Evolutionary conservation across 2,888 invertebrate genomes (phyloP), one percentile per base, ranked within the genome.

Genomic region (Ophonus ardosiacus): DNA sequence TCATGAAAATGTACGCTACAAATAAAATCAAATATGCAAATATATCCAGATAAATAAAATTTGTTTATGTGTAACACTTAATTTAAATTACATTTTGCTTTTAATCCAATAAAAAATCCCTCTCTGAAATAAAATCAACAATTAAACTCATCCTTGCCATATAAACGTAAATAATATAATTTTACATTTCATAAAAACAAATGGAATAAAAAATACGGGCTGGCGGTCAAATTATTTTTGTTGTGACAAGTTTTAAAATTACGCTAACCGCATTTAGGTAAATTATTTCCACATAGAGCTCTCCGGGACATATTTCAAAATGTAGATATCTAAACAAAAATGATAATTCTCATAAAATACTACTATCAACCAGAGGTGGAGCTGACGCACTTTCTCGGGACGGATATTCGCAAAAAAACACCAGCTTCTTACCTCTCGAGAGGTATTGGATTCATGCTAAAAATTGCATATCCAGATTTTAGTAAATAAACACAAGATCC

Each of bases 161-260:
- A 51, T 51, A 51, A 51, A 51, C 43, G 65, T 15, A 24, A 65
- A 31, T 65, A 65, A 10, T 38, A 65, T 65, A 65, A 65, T 51
- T 51, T 51, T 51, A 51, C 43, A 51, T 51, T 51, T 51, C 43
- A 51, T 10, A 51, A 51, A 51, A 51, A 51, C 43, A 13, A 51
- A 13, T 13, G 43, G 10, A 51, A 51, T 13, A 51, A 8, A 51
- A 65, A n/a, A 38, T 31, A 31, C 5, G 31, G 31, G 3, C 3
- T 31, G 13, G 31, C n/a, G 65, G 65, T 13, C 13, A n/a, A 24
- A 65, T 74, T 21, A 74, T 74, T 74, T 74, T 18, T 0, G 7
- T 38, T 21, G 17, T 74, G 74, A 74, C 74, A 74, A 40, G 74
- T 74, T 74, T 74, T 74, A 74, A 21, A 51, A 74, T 51, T 74